phyloP scores from a whole-genome alignment of 2,113 vertebrate species.

The Gallinago paraguaiae region DNA sequence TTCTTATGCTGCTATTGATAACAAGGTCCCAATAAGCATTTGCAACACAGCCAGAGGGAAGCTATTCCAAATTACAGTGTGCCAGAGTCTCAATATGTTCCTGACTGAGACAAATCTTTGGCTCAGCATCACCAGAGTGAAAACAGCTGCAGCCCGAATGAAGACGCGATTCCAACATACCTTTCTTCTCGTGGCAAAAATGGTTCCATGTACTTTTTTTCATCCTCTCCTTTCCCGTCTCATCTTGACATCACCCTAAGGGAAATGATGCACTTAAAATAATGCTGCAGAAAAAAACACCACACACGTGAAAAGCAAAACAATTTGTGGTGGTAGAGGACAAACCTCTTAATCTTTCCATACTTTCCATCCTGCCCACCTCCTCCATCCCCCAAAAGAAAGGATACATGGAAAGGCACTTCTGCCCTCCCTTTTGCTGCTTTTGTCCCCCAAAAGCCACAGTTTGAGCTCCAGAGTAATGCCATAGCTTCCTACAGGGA shows the following conservation, averaged over 20 bases:
- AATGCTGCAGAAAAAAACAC: background rate
- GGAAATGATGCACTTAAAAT: background rate
- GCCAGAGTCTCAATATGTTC: slow-evolving; percentile 19
- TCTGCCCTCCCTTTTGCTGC: background rate
- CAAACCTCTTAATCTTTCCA: background rate
- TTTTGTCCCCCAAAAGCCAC: background rate
- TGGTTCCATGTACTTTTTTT: background rate
- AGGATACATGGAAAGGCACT: background rate
- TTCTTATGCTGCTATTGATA: slow-evolving; percentile 11
- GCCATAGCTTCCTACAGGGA: background rate
- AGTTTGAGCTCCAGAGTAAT: background rate
- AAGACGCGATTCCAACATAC: background rate
- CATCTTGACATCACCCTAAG: background rate
- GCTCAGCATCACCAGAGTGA: background rate
- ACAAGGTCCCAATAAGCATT: background rate
- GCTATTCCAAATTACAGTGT: background rate
- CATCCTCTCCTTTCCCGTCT: background rate
- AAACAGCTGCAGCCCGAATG: slow-evolving; percentile 6
- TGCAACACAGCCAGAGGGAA: background rate
- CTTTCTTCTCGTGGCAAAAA: background rate
- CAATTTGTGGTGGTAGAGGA: background rate
- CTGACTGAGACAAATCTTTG: slow-evolving; percentile 21
- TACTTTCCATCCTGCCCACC: background rate
- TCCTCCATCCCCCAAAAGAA: background rate
- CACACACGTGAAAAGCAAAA: background rate